Conservation (phyloP, 2,888 invertebrate genomes). For the Druceiella hillmani region DNA sequence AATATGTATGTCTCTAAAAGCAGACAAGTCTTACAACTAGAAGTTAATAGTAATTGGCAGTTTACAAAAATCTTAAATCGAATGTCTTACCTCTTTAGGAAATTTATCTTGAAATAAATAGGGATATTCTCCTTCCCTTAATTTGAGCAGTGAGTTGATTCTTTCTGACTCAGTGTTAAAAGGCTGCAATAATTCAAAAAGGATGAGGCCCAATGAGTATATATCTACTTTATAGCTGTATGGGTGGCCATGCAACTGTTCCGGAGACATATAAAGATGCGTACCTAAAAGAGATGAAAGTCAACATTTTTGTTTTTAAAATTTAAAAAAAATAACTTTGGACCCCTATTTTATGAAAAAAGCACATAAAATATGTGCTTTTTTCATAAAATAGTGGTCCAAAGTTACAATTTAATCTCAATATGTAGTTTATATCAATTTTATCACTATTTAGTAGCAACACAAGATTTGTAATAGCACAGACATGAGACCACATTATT, state of each 20-base stretch:
- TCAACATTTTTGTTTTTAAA: not conserved
- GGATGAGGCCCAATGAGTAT: conserved; percentile 88
- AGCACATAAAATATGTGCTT: too few relatives aligned
- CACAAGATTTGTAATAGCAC: too few relatives aligned
- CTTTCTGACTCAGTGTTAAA: conserved; percentile 92
- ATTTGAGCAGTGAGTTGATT: conserved; percentile 57
- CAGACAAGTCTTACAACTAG: too few relatives aligned
- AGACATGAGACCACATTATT: conserved; percentile 4
- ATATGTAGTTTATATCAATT: too few relatives aligned
- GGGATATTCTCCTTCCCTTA: conserved; percentile 67
- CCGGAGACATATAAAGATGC: conserved; percentile 96
- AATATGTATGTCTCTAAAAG: too few relatives aligned
- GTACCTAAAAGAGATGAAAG: conserved; percentile 58
- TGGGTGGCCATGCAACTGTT: conserved; percentile 70
- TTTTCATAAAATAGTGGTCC: conserved; percentile 17
- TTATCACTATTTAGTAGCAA: too few relatives aligned
- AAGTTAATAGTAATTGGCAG: too few relatives aligned
- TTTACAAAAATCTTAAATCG: conserved; percentile 12
- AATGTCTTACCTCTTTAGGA: conserved; percentile 60
- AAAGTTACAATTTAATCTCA: conserved; percentile 6
- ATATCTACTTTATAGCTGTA: conserved; percentile 94
- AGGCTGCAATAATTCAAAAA: conserved; percentile 87
- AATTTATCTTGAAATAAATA: conserved; percentile 56
- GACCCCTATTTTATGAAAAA: conserved; percentile 16
- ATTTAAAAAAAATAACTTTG: conserved; percentile 2